Percentiles rank a stretch among this genome's conserved stretches.
These are phyloP conservation scores for Cephus pygmeus DNA, from an alignment of 2,888 invertebrate species.

Conservation along the genomic window DNA sequence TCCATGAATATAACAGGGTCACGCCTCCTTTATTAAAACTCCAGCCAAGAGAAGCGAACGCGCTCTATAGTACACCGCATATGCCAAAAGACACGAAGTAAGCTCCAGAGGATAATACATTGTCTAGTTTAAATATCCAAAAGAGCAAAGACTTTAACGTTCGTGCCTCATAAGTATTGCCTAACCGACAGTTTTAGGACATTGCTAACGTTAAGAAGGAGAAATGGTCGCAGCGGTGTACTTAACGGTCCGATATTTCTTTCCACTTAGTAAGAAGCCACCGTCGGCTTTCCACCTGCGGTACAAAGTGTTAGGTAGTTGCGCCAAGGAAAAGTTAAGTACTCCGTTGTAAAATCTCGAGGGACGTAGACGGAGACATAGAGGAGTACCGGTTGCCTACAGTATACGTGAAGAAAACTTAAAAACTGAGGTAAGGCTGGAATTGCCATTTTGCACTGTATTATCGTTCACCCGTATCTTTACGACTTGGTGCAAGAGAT, in stretches of 20 bases:
- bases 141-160: background rate
- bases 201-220: background rate
- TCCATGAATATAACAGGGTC: background rate
- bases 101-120: background rate
- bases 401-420: background rate
- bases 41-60: background rate
- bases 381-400: background rate
- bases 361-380: background rate
- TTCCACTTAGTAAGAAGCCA: slow-evolving; percentile 6
- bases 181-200: background rate
- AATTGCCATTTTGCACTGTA: background rate
- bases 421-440: background rate
- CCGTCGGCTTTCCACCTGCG: background rate
- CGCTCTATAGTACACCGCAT: background rate
- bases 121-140: background rate
- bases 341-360: background rate
- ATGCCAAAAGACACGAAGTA: background rate
- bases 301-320: background rate
- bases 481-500: background rate
- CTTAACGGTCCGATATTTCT: background rate
- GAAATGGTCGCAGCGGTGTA: background rate
- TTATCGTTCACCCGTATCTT: background rate
- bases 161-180: background rate
- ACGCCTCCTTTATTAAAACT: background rate
- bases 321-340: background rate